Conservation (phyloP, 2,113 vertebrate genomes). For the human region GRCh38 chr1:246432001-246432500, state of each 20-base stretch:
- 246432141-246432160: slow-evolving; percentile 19
- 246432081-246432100: background rate
- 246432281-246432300: slow-evolving; percentile 67
- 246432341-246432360: slow-evolving; percentile 54
- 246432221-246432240: slow-evolving; percentile 55
- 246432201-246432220: slow-evolving; percentile 7
- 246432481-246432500: slow-evolving; percentile 67
- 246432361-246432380: slow-evolving; percentile 72
- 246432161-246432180: background rate
- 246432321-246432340: slow-evolving; percentile 65
- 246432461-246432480: slow-evolving; percentile 38
- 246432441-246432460: slow-evolving; percentile 37
- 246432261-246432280: slow-evolving; percentile 57
- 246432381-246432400: slow-evolving; percentile 51
- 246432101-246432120: background rate
- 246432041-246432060: background rate
- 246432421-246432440: slow-evolving; percentile 66
- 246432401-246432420: background rate
- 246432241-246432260: slow-evolving; percentile 63
- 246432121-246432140: background rate
- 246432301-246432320: slow-evolving; percentile 60
- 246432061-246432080: background rate
- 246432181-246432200: background rate
- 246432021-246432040: background rate
- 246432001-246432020: background rate